Evolutionary conservation across 2,113 vertebrate species (phyloP).

Genomic region (Fregetta grallaria): DNA sequence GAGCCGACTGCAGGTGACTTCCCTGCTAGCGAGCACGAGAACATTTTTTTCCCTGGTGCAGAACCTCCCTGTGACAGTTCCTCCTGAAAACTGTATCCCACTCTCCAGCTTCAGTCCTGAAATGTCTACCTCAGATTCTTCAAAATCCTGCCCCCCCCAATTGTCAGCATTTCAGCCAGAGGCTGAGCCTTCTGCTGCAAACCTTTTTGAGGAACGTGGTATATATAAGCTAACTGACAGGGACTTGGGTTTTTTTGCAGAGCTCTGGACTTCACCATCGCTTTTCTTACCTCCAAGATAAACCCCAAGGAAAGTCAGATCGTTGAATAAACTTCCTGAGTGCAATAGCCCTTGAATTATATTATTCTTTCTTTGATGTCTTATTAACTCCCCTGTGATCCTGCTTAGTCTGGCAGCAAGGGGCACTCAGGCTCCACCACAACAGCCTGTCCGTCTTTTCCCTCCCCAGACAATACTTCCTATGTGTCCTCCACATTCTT

Average conservation of each 20-base stretch:
- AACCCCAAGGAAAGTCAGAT: background rate
- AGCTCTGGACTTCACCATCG: background rate
- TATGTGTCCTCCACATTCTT: background rate
- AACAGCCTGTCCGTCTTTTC: background rate
- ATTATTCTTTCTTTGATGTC: background rate
- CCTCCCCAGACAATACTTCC: background rate
- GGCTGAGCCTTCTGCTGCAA: background rate
- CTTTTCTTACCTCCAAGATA: background rate
- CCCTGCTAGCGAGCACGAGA: background rate
- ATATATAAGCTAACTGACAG: no score
- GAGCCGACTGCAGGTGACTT: accelerated
- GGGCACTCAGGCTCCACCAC: background rate
- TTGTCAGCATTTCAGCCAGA: background rate
- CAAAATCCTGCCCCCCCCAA: accelerated
- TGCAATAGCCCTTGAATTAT: background rate
- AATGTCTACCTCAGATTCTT: background rate
- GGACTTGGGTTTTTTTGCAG: background rate
- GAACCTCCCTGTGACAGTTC: background rate
- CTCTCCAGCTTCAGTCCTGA: background rate
- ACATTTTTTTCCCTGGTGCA: accelerated
- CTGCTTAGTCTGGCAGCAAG: background rate
- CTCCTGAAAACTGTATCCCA: background rate
- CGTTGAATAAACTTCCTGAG: background rate
- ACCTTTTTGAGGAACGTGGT: background rate
- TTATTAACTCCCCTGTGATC: background rate